phyloP scores from a whole-genome alignment of 2,797 vertebrate species.

The Anableps anableps region DNA sequence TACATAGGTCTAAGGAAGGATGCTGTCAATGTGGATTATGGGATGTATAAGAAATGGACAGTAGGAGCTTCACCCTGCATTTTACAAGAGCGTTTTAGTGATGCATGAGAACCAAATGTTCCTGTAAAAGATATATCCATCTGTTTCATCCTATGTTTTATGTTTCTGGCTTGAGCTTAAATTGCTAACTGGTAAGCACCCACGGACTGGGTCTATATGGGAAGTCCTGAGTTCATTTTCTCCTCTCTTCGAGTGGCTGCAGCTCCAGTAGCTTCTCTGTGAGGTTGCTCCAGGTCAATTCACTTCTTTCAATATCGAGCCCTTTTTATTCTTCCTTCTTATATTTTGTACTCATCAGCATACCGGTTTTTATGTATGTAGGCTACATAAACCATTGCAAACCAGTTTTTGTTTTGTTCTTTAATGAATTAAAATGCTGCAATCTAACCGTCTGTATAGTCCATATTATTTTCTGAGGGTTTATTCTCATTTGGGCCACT shows the following conservation, averaged over 20 bases:
- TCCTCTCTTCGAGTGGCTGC: neutral
- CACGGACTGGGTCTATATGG: neutral
- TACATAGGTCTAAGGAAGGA: neutral
- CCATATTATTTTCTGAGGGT: neutral
- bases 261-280: neutral
- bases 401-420: neutral
- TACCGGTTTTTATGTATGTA: neutral
- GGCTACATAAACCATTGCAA: neutral
- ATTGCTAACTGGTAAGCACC: neutral
- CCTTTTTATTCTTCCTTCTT: neutral
- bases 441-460: too few relatives aligned
- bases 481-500: neutral
- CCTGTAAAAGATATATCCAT: neutral
- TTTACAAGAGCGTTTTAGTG: neutral
- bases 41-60: neutral
- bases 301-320: neutral
- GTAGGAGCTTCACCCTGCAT: neutral
- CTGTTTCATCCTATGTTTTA: neutral
- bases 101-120: neutral
- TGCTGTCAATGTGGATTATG: constrained; percentile 4
- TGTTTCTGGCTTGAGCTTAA: neutral
- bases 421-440: neutral
- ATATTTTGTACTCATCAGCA: neutral
- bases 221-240: too few relatives aligned
- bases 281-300: neutral